A percentile compares a stretch with the other conserved stretches of the same genome.
Conservation (phyloP, 2,113 vertebrate genomes). For the Peromyscus californicus region DNA sequence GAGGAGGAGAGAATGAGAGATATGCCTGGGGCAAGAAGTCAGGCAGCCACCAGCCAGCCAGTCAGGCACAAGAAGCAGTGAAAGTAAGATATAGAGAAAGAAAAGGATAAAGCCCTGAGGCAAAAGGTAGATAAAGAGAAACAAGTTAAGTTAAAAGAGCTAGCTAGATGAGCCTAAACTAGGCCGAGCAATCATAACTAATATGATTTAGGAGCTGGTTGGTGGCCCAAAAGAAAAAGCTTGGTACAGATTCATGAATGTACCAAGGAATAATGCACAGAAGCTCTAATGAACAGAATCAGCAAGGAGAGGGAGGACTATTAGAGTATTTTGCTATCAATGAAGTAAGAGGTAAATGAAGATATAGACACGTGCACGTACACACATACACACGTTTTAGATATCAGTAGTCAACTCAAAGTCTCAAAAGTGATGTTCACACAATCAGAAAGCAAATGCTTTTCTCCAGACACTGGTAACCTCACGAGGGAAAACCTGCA, state of each 20-base stretch:
- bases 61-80: too few relatives aligned
- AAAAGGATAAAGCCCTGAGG: too few relatives aligned
- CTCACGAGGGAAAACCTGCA: background rate
- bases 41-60: too few relatives aligned
- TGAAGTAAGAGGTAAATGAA: background rate
- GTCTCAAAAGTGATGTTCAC: background rate
- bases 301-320: background rate
- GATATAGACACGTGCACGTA: background rate
- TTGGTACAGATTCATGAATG: background rate
- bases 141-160: too few relatives aligned
- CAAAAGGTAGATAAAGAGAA: too few relatives aligned
- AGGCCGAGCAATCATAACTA: too few relatives aligned
- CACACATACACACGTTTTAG: background rate
- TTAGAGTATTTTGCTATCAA: background rate
- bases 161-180: too few relatives aligned
- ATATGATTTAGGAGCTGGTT: too few relatives aligned
- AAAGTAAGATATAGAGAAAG: too few relatives aligned
- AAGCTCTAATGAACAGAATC: background rate
- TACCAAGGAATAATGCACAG: background rate
- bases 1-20: too few relatives aligned
- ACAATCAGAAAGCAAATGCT: constrained; percentile 3
- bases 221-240: too few relatives aligned
- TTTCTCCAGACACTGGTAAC: background rate
- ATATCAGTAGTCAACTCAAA: background rate
- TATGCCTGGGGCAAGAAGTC: too few relatives aligned